A percentile compares a stretch with the other conserved stretches of the same genome.
Evolutionary conservation across 2,797 vertebrate genomes (phyloP).

Genomic region (Urosaurus nigricauda): DNA sequence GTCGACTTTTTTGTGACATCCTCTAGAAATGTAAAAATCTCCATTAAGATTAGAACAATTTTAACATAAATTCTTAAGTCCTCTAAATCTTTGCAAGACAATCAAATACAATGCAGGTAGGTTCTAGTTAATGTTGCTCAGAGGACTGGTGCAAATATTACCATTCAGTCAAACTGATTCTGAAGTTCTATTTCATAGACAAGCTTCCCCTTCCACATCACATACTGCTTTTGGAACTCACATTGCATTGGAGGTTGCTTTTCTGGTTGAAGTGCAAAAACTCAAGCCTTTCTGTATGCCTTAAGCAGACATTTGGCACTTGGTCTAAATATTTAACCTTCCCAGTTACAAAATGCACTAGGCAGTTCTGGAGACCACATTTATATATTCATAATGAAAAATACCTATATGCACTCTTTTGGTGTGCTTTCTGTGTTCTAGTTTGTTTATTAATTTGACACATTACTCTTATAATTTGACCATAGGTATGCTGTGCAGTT

Average conservation of each 20-base stretch:
- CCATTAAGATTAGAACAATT: not conserved
- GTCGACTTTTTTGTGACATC: not conserved
- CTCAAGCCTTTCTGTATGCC: not conserved
- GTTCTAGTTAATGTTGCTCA: not conserved
- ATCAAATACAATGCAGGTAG: not conserved
- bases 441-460: constrained; percentile 25
- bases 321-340: not conserved
- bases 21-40: not conserved
- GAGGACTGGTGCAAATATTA: not conserved
- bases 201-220: not conserved
- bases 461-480: constrained; percentile 42
- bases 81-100: not conserved
- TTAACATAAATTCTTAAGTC: not conserved
- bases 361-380: not conserved
- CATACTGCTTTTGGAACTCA: not conserved
- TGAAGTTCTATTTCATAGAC: not conserved
- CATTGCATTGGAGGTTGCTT: not conserved
- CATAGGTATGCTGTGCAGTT: constrained; percentile 94
- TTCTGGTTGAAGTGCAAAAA: not conserved
- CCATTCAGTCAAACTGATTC: not conserved
- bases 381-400: not conserved
- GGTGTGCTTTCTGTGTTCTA: constrained; percentile 18
- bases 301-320: not conserved
- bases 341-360: not conserved
- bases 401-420: not conserved